These are phyloP conservation scores for Helicoverpa armigera DNA, from an alignment of 1,140 invertebrate species.

Conservation along the genomic window DNA sequence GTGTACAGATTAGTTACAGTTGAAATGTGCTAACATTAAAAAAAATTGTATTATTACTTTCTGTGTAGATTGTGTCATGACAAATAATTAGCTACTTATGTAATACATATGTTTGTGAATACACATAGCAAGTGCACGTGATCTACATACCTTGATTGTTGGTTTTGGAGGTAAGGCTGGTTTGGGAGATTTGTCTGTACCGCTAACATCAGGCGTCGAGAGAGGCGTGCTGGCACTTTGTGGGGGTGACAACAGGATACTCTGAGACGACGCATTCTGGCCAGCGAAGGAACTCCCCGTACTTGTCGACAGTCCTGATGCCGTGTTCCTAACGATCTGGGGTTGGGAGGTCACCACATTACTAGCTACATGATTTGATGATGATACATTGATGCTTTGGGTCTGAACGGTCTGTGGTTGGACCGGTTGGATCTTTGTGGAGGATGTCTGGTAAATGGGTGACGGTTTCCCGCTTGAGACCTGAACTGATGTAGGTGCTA, in stretches of 20 bases:
- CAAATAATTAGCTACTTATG: too few relatives aligned
- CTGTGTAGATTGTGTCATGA: too few relatives aligned
- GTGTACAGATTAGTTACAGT: not conserved
- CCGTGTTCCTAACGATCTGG: conserved; percentile 84
- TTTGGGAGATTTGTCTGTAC: conserved; percentile 87
- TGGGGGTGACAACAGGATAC: conserved; percentile 86
- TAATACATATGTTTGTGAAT: not conserved
- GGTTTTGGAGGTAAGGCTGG: conserved; percentile 93
- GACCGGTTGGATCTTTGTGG: conserved; percentile 93
- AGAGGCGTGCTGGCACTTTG: conserved; percentile 87
- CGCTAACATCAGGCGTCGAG: conserved; percentile 86
- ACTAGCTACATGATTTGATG: conserved; percentile 79
- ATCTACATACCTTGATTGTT: conserved; percentile 82
- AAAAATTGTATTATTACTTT: too few relatives aligned
- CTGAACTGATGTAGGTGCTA: conserved; percentile 91
- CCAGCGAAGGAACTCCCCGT: conserved; percentile 69
- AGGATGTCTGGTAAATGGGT: conserved; percentile 93
- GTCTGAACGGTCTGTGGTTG: conserved; percentile 91
- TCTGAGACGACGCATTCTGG: conserved; percentile 84
- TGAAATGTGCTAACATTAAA: not conserved
- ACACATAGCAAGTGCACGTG: conserved; percentile 13
- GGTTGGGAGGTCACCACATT: conserved; percentile 81
- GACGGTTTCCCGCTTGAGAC: conserved; percentile 89
- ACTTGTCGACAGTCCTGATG: conserved; percentile 79
- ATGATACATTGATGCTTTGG: conserved; percentile 77